Evolutionary conservation across 2,888 invertebrate genomes (phyloP), one percentile per base, ranked within the genome.

Genomic region (Tortricodes alternella): DNA sequence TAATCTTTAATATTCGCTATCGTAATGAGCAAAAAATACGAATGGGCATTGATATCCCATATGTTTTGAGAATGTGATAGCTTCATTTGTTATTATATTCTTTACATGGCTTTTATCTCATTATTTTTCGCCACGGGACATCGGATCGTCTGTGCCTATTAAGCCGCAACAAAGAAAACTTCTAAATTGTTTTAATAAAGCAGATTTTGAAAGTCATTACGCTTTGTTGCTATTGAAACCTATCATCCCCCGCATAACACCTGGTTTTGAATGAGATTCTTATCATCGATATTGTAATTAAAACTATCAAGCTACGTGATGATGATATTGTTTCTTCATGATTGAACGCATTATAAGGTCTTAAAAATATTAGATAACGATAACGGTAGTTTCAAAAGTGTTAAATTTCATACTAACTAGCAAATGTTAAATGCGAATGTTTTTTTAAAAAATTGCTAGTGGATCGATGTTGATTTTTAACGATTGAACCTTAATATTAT

Each of bases 121-220:
- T 89, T 89, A 90, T 84, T 65, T 74, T 80, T 82, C 89, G 76
- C 89, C 65, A 81, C 83, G 85, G 89, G 89, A 80, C 59, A 77
- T 74, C 85, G 34, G 61, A 61, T 68, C 70, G 68, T 77, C 77
- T 82, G 80, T 79, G 80, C 76, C 80, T 81, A 82, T 78, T 78
- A 78, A 67, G 68, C 72, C 67, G 62, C 67, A 77, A 88, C 89
- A 89, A 88, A 85, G 72, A 81, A 67, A 51, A 56, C 70, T 68
- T 75, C 82, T 89, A 87, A 89, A 89, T 89, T 89, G 89, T 89
- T 89, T 89, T 89, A 90, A 89, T 90, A 79, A 83, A 81, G 64
- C 64, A 73, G 75, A 85, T 79, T 78, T 69, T 74, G 70, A 81
- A 60, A 89, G 86, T 90, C 89, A 89, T 80, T 78, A 67, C 73